Conservation (phyloP, 2,113 vertebrate species). For the Poeciliopsis retropinna region DNA sequence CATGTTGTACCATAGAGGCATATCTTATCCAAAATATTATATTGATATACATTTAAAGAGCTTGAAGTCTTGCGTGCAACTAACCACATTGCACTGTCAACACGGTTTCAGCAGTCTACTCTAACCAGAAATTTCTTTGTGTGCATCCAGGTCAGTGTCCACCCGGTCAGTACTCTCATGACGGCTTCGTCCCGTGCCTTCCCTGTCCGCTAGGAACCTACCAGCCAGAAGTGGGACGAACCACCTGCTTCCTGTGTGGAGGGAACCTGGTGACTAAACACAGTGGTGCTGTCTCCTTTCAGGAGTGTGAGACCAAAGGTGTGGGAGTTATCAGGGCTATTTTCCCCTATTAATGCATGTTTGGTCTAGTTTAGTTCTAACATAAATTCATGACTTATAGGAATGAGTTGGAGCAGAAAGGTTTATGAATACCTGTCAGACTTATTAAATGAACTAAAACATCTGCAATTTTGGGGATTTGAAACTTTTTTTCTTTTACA, state of each 20-base stretch:
- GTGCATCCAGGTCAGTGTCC: slow-evolving; percentile 86
- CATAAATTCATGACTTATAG: slow-evolving; percentile 2
- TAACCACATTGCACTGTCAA: not conserved
- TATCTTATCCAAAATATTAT: not conserved
- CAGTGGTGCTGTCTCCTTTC: slow-evolving; percentile 84
- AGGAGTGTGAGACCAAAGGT: slow-evolving; percentile 98
- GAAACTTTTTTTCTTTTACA: not conserved
- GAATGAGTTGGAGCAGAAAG: not conserved
- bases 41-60: not conserved
- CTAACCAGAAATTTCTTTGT: slow-evolving; percentile 18
- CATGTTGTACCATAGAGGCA: slow-evolving; percentile 7
- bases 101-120: not conserved
- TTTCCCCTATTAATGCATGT: not conserved
- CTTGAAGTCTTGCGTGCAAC: not conserved
- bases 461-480: slow-evolving; percentile 8
- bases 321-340: slow-evolving; percentile 22
- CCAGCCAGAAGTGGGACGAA: slow-evolving; percentile 91
- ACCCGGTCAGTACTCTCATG: slow-evolving; percentile 88
- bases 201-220: slow-evolving; percentile 88
- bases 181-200: slow-evolving; percentile 91
- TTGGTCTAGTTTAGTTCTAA: slow-evolving; percentile 6
- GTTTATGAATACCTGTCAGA: slow-evolving; percentile 24
- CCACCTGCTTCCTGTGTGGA: slow-evolving; percentile 90
- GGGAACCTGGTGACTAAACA: slow-evolving; percentile 88
- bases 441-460: slow-evolving; percentile 14